These are phyloP conservation scores for Raja brachyura DNA, from an alignment of 2,113 vertebrate species.

Conservation along the genomic window DNA sequence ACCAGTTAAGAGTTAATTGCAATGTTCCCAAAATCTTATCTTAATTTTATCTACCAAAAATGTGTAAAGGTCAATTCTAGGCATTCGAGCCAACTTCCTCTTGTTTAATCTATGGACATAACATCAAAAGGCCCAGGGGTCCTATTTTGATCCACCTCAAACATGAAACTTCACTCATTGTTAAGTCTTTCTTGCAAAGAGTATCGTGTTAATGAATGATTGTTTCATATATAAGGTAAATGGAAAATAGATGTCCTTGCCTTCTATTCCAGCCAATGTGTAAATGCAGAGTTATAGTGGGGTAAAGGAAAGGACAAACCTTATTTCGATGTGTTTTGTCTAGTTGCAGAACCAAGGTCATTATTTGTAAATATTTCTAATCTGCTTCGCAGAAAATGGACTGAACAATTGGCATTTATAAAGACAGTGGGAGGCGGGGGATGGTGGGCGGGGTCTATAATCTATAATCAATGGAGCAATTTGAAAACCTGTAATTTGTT, in stretches of 20 bases:
- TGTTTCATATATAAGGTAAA: too few species aligned
- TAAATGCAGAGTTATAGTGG: not conserved
- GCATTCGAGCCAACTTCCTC: too few species aligned
- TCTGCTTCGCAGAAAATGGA: not conserved
- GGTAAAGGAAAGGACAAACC: not conserved
- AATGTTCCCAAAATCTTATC: not conserved
- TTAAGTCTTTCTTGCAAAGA: too few species aligned
- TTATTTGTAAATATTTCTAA: conserved; percentile 32
- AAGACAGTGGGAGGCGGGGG: not conserved
- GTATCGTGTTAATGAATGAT: too few species aligned
- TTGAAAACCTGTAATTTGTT: not conserved
- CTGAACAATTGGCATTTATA: conserved; percentile 16
- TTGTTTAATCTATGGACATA: too few species aligned
- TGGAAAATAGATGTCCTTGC: not conserved
- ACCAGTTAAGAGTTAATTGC: not conserved
- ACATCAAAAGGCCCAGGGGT: too few species aligned
- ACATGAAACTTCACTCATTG: too few species aligned
- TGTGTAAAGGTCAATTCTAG: too few species aligned
- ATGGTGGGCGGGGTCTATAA: not conserved
- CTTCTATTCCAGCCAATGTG: not conserved
- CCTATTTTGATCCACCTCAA: too few species aligned
- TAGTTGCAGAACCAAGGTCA: conserved; percentile 52
- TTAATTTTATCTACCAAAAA: too few species aligned
- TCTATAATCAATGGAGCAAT: not conserved
- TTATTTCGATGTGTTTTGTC: conserved; percentile 48